phyloP scores from a whole-genome alignment of 1,140 invertebrate genomes.

The Popillia japonica region DNA sequence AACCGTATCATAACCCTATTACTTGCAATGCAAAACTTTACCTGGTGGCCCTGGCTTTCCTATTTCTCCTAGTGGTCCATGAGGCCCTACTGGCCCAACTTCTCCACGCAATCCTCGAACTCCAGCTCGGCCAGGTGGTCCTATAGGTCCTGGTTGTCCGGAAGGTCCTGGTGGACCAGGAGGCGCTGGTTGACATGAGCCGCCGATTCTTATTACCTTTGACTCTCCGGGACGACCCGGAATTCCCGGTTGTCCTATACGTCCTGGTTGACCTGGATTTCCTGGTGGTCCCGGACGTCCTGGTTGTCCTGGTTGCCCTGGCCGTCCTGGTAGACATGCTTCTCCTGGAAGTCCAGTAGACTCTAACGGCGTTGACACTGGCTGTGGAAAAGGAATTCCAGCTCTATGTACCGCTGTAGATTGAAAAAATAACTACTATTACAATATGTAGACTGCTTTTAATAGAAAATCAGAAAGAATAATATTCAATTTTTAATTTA shows the following conservation, averaged over 20 bases:
- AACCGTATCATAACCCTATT: no score
- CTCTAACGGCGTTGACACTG: no score
- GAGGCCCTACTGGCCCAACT: neutral
- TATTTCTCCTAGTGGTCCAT: neutral
- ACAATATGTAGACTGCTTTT: no score
- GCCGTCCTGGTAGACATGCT: neutral
- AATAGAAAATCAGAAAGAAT: no score
- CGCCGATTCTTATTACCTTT: no score
- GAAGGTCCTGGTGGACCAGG: neutral
- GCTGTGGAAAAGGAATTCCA: no score
- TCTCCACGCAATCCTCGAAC: no score
- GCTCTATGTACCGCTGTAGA: no score
- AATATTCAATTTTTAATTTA: no score
- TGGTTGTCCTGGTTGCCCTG: neutral
- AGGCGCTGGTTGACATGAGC: neutral
- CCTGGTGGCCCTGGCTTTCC: neutral
- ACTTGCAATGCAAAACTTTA: neutral
- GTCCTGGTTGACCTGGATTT: no score
- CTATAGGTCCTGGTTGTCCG: neutral
- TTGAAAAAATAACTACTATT: no score
- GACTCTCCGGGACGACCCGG: neutral
- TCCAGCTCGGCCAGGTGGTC: neutral
- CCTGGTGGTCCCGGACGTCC: neutral
- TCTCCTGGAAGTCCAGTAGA: no score
- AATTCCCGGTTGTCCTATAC: neutral